Evolutionary conservation across 2,888 invertebrate species (phyloP).

Genomic region (Fissipunctia ypsillon): DNA sequence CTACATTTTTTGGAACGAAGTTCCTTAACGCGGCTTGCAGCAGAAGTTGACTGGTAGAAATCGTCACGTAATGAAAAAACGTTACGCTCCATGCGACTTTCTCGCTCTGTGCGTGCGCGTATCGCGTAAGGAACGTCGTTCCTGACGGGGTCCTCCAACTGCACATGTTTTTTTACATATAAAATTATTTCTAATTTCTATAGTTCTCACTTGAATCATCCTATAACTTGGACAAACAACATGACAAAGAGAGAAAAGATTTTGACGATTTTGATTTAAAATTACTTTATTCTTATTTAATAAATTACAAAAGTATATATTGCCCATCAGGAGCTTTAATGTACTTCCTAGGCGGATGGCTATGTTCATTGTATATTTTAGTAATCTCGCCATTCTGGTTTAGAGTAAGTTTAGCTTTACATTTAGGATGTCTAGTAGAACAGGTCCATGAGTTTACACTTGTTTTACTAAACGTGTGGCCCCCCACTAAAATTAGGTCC

Average conservation of each 20-base stretch:
- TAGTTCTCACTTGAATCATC: not conserved
- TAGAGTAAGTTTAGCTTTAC: constrained; percentile 73
- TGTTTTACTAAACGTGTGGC: constrained; percentile 61
- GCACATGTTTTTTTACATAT: not conserved
- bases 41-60: too few relatives aligned
- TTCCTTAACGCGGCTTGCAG: too few relatives aligned
- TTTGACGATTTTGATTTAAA: not conserved
- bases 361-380: constrained; percentile 22
- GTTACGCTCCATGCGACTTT: not conserved
- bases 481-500: constrained; percentile 61
- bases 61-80: not conserved
- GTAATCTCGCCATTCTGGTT: constrained; percentile 3
- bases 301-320: constrained; percentile 1
- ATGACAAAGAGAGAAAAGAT: not conserved
- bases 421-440: constrained; percentile 60
- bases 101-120: not conserved
- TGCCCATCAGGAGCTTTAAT: not conserved
- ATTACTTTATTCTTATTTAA: not conserved
- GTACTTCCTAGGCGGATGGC: constrained; percentile 24
- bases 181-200: not conserved
- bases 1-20: not conserved
- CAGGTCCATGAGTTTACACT: constrained; percentile 65
- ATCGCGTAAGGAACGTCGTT: not conserved
- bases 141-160: not conserved
- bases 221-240: not conserved